A percentile compares a stretch with the other conserved stretches of the same genome.
phyloP scores from a whole-genome alignment of 2,113 vertebrate species.

The Kryptolebias marmoratus region DNA sequence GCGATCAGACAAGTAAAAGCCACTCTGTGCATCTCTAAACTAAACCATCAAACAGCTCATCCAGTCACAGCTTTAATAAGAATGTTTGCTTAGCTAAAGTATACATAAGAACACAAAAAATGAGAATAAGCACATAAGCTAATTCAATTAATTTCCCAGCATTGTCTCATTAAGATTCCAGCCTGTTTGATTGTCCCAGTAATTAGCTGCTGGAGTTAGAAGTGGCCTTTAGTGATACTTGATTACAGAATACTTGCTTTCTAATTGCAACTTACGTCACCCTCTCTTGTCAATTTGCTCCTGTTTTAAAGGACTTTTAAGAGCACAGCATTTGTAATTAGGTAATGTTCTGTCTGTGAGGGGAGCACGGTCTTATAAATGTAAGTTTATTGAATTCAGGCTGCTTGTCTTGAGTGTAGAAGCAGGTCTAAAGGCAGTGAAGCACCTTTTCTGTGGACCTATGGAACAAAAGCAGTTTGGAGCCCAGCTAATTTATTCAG shows the following conservation, averaged over 20 bases:
- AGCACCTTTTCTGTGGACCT: slow-evolving; percentile 17
- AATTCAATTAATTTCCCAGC: slow-evolving; percentile 44
- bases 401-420: slow-evolving; percentile 50
- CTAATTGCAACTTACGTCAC: slow-evolving; percentile 70
- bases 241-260: slow-evolving; percentile 54
- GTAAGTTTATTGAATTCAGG: slow-evolving; percentile 57
- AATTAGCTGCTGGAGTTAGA: slow-evolving; percentile 58
- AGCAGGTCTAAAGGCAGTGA: slow-evolving; percentile 19
- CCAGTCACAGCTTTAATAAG: slow-evolving; percentile 16
- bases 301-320: slow-evolving; percentile 68
- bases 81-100: slow-evolving; percentile 17
- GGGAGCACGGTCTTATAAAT: slow-evolving; percentile 33
- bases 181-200: slow-evolving; percentile 48
- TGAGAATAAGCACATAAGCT: slow-evolving; percentile 13
- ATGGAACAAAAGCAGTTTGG: slow-evolving; percentile 44
- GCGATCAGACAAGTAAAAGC: slow-evolving; percentile 12
- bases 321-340: slow-evolving; percentile 62
- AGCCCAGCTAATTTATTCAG: slow-evolving; percentile 38
- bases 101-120: slow-evolving; percentile 1
- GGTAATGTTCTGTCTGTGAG: slow-evolving; percentile 56
- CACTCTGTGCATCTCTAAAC: slow-evolving; percentile 6
- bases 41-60: slow-evolving; percentile 6
- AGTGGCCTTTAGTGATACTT: slow-evolving; percentile 49
- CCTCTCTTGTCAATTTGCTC: slow-evolving; percentile 56
- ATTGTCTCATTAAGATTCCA: slow-evolving; percentile 58